phyloP scores from a whole-genome alignment of 2,888 invertebrate genomes.

The Sturmia bella region DNA sequence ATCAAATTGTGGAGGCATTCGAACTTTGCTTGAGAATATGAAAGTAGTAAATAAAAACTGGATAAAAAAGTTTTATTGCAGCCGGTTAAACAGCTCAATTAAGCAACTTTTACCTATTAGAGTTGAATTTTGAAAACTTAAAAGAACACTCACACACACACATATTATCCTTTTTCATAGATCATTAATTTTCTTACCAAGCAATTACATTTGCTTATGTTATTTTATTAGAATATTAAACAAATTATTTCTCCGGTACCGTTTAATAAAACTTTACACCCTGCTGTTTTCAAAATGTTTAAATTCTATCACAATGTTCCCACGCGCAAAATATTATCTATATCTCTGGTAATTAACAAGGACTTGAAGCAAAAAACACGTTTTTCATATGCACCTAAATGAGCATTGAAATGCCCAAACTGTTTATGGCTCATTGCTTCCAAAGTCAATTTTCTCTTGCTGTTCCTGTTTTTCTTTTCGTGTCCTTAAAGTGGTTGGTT shows the following conservation, averaged over 20 bases:
- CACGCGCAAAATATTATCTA: slow-evolving; percentile 58
- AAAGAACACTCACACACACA: background rate
- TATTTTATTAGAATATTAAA: slow-evolving; percentile 67
- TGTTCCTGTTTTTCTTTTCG: slow-evolving; percentile 12
- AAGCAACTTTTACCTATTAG: no score
- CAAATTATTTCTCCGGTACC: background rate
- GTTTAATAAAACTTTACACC: slow-evolving; percentile 48
- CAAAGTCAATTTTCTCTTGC: slow-evolving; percentile 40
- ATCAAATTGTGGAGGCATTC: no score
- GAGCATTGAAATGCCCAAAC: slow-evolving; percentile 8
- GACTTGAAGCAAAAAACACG: slow-evolving; percentile 37
- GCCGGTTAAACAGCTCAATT: background rate
- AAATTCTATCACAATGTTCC: slow-evolving; percentile 46
- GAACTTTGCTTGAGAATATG: no score
- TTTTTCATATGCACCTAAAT: background rate
- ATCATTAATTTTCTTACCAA: slow-evolving; percentile 77
- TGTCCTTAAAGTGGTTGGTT: slow-evolving; percentile 56
- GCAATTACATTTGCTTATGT: slow-evolving; percentile 59
- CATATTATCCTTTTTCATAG: slow-evolving; percentile 64
- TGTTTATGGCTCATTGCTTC: slow-evolving; percentile 66
- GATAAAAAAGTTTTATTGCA: no score
- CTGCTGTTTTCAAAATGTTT: slow-evolving; percentile 5
- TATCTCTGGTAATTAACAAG: slow-evolving; percentile 56
- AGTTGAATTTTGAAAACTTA: background rate
- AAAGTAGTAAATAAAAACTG: no score